These are phyloP conservation scores for Labeo rohita DNA, from an alignment of 2,113 vertebrate genomes.

Conservation along the genomic window DNA sequence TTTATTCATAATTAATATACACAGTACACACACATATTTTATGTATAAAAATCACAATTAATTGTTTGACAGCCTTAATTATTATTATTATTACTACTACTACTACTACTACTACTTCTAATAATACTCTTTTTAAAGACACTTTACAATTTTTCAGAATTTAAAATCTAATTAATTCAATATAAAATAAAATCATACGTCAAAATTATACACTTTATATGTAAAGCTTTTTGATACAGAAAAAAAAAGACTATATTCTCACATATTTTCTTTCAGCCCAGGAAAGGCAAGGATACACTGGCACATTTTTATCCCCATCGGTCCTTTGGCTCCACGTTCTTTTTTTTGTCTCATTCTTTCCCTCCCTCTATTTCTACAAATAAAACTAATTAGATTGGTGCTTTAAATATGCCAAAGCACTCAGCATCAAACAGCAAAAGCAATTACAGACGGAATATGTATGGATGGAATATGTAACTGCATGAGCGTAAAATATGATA, in stretches of 20 bases:
- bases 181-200: not conserved
- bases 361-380: not conserved
- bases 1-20: too few relatives aligned
- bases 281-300: not conserved
- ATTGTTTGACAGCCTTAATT: too few relatives aligned
- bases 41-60: too few relatives aligned
- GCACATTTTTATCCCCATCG: not conserved
- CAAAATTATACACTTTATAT: not conserved
- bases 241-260: not conserved
- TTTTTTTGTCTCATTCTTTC: not conserved
- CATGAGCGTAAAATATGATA: conserved; percentile 72
- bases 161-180: not conserved
- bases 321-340: not conserved
- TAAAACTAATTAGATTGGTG: conserved; percentile 72
- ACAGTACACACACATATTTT: too few relatives aligned
- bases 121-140: too few relatives aligned
- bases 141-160: not conserved
- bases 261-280: not conserved
- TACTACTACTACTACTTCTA: too few relatives aligned
- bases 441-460: conserved; percentile 71
- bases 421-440: conserved; percentile 71
- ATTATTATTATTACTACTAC: too few relatives aligned
- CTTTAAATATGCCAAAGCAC: conserved; percentile 79
- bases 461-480: conserved; percentile 58
- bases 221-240: not conserved